A percentile compares a stretch with the other conserved stretches of the same genome.
These are phyloP conservation scores for Solenopsis fugax DNA, from an alignment of 1,140 invertebrate genomes.

Conservation along the genomic window DNA sequence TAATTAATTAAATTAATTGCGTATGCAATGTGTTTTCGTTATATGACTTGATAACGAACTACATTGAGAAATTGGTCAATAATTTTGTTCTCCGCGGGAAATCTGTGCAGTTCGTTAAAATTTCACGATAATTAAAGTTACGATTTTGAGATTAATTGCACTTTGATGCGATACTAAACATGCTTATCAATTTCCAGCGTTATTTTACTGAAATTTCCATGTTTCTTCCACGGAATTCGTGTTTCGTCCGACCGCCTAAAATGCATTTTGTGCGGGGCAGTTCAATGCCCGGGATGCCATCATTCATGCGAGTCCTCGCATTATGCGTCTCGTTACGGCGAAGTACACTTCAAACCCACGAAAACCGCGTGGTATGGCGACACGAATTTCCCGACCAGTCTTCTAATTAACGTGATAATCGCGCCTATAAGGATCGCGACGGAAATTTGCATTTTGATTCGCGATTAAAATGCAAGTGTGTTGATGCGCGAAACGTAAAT, in stretches of 20 bases:
- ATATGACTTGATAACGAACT: not conserved
- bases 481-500: not conserved
- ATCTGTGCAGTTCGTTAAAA: conserved; percentile 16
- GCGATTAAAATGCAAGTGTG: conserved; percentile 30
- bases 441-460: conserved; percentile 29
- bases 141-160: not conserved
- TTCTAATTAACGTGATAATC: conserved; percentile 78
- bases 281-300: not conserved
- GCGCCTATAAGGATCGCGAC: not conserved
- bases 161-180: not conserved
- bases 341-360: conserved; percentile 7
- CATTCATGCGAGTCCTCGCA: conserved; percentile 56
- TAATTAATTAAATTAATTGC: conserved; percentile 4
- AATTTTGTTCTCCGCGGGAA: not conserved
- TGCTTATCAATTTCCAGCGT: not conserved
- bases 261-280: not conserved
- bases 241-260: not conserved
- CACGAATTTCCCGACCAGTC: conserved; percentile 68
- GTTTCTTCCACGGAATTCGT: not conserved
- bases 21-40: not conserved
- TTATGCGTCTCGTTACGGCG: conserved; percentile 62
- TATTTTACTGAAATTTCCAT: not conserved
- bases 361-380: conserved; percentile 1
- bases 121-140: not conserved
- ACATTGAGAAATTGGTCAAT: not conserved